Evolutionary conservation across 1,140 invertebrate species (phyloP), one percentile per base, ranked within the genome.

Genomic region (Grapholita molesta): DNA sequence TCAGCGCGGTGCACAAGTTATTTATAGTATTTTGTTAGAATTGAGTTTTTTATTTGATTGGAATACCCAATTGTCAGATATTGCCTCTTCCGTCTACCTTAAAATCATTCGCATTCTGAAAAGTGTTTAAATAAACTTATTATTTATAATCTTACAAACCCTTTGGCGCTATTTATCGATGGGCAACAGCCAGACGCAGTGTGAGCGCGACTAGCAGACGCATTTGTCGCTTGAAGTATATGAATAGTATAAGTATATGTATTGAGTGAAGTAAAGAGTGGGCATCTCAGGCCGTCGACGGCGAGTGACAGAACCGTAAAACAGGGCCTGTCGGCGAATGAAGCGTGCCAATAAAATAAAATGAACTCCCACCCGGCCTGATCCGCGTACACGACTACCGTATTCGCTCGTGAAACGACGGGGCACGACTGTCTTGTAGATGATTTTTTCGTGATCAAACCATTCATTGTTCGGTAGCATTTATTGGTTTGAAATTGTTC

Each of bases 391-490:
- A 89, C 85, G 88, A 90, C 86, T 88, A 86, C 85, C 80, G 85
- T 81, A 77, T 75, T 71, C 55, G 64, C 74, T 85, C 85, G 85
- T 88, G 84, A 81, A 79, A 77, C 82, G 73, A 71, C 77, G 53
- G 81, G 76, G 77, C 86, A 90, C 88, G 88, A 90, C 77, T 71
- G 71, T 64, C 85, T 82, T 90, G 88, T 90, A 85, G 83, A 89
- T 88, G 85, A 86, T 90, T 89, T 89, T 90, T 90, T 89, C 87
- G 88, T 90, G 88, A 90, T 90, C 86, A 71, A 78, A 69, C 76
- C 77, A 82, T 81, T 87, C 88, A 89, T 90, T 90, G 88, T 90
- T 88, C 86, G 74, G 86, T 85, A 88, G 85, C 88, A 86, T 86
- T 89, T 86, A 76, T 89, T 88, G 85, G 84, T 78, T 87, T 83